Base-by-base conservation (phyloP, 2,113 vertebrate genomes). In the Pseudorasbora parva region DNA sequence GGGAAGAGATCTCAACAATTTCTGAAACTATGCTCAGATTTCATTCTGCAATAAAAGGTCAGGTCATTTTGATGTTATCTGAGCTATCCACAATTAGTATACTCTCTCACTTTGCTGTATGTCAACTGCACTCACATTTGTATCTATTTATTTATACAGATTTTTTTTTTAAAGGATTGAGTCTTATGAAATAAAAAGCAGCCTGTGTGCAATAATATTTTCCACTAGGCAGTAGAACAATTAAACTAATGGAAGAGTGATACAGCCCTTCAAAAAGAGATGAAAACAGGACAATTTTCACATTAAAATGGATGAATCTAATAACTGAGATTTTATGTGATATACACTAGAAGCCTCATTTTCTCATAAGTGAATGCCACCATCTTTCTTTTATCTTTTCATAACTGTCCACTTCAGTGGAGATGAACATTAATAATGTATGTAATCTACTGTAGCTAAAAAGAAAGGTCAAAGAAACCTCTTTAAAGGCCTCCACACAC, bases 401-500 rank as follows among this genome's bases (percentile, higher is more conserved):
- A 77, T 82, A 82, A 77, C 62, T 37, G 56, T 8, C 19, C 33
- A 71, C 62, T 86, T 82, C 49, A 66, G 54, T 27, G 37, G 41
- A 57, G 71, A 57, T 69, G 25, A 68, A 23, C 62, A 84, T 84
- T 78, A 77, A 86, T 86, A 60, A 73, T 82, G 43, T 30, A 78
- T 72, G 23, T 57, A 69, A 84, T 60, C 74, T 77, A 45, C 30
- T 33, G 41, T 45, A 84, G n/a, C 56, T 51, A 14, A 82, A 33
- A 57, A 45, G 12, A 82, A 86, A 86, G 81, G 74, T 78, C 33
- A 12, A 33, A 64, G 17, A 84, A 49, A 69, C 74, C n/a, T 59
- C 56, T 78, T 54, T 78, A 78, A 84, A 78, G 9, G 49, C 41
- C 37, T 69, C 11, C 62, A 11, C 56, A 71, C 68, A 72, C 41